A percentile compares a stretch with the other conserved stretches of the same genome.
phyloP scores from a whole-genome alignment of 2,888 invertebrate genomes.

The Geophilus truncorum region DNA sequence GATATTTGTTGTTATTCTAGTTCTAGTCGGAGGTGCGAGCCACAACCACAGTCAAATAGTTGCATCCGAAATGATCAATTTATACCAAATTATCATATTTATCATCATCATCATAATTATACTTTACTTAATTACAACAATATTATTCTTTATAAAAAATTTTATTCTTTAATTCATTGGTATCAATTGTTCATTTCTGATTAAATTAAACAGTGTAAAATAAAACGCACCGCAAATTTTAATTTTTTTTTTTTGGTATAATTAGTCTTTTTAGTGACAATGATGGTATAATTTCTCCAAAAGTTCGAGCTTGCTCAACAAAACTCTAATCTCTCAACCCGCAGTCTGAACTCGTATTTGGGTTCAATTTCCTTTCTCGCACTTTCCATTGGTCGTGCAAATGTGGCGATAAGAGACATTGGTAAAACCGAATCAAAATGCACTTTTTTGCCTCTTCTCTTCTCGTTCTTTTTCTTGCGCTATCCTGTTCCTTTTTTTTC shows the following conservation, averaged over 20 bases:
- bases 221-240: not conserved
- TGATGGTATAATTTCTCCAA: not conserved
- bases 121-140: too few relatives aligned
- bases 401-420: not conserved
- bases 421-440: slow-evolving; percentile 13
- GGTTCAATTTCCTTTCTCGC: slow-evolving; percentile 6
- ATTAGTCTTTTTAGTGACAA: not conserved
- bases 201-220: not conserved
- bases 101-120: not conserved
- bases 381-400: not conserved
- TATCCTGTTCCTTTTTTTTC: not conserved
- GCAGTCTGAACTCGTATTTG: not conserved
- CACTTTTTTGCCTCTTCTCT: too few relatives aligned
- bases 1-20: not conserved
- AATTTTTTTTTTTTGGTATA: not conserved
- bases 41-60: not conserved
- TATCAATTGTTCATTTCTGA: not conserved
- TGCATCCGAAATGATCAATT: not conserved
- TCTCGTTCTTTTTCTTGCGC: not conserved
- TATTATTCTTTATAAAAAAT: too few relatives aligned
- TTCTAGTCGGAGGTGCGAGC: slow-evolving; percentile 22
- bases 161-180: not conserved
- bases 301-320: not conserved
- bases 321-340: not conserved
- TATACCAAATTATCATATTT: not conserved